Conservation (phyloP, 2,888 invertebrate species). For the Tinea trinotella region DNA sequence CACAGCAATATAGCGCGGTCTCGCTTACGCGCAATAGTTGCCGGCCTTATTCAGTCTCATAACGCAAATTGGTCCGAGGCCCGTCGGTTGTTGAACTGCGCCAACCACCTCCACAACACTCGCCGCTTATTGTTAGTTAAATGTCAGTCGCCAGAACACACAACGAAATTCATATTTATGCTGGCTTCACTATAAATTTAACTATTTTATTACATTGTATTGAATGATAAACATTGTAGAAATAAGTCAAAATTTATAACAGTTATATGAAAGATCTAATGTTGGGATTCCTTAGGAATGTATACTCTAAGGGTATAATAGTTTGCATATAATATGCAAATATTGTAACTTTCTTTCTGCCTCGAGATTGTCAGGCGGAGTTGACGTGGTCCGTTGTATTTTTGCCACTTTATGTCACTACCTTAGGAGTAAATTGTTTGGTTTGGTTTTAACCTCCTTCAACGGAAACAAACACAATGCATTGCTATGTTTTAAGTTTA, state of each 20-base stretch:
- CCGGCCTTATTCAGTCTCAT: conserved; percentile 72
- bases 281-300: no score
- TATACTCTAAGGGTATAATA: no score
- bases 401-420: conserved; percentile 54
- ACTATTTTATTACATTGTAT: no score
- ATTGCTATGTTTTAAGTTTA: conserved; percentile 35
- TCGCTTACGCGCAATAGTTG: conserved; percentile 43
- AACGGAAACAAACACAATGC: conserved; percentile 54
- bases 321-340: not conserved
- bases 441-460: conserved; percentile 57
- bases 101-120: conserved; percentile 31
- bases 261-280: no score
- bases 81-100: conserved; percentile 53
- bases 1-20: conserved; percentile 26
- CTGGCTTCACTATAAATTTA: not conserved
- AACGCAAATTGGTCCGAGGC: conserved; percentile 71
- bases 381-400: conserved; percentile 55
- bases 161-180: not conserved
- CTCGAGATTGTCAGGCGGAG: not conserved
- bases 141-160: not conserved
- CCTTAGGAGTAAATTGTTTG: conserved; percentile 68
- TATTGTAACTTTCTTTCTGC: no score
- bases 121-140: not conserved
- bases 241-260: no score
- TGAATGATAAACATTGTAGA: no score